Percentiles rank a stretch among this genome's conserved stretches.
These are phyloP conservation scores for Teleopsis dalmanni DNA, from an alignment of 1,140 invertebrate genomes.

Conservation along the genomic window DNA sequence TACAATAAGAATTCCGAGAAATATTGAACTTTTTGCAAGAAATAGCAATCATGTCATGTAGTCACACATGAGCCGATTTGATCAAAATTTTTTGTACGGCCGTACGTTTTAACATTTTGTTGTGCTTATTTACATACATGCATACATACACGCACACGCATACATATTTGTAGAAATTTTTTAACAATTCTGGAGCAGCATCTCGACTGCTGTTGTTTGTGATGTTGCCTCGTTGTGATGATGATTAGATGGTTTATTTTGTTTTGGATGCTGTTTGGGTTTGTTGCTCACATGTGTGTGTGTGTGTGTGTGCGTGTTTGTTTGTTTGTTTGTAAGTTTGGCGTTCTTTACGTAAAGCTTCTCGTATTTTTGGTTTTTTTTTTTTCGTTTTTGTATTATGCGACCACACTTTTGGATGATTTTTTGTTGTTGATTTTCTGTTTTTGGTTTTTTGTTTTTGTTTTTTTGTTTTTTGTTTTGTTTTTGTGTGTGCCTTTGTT, in stretches of 20 bases:
- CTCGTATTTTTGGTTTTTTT: neutral
- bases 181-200: neutral
- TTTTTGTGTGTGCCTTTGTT: slow-evolving; percentile 35
- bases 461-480: slow-evolving; percentile 21
- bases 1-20: too few species aligned
- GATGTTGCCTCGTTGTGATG: neutral
- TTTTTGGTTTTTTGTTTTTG: neutral
- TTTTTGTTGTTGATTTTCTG: neutral
- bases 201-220: neutral
- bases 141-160: too few species aligned
- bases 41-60: too few species aligned
- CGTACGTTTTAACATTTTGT: too few species aligned
- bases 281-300: neutral
- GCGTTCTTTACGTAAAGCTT: neutral
- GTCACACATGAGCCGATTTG: too few species aligned
- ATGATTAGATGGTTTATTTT: neutral
- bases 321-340: neutral
- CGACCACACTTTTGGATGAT: neutral
- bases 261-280: neutral
- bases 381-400: neutral
- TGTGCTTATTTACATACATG: too few species aligned
- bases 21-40: too few species aligned
- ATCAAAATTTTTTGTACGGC: too few species aligned
- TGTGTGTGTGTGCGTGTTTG: neutral
- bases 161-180: neutral